These are phyloP conservation scores for Lasiurus borealis DNA, from an alignment of 2,113 vertebrate species.

Conservation along the genomic window DNA sequence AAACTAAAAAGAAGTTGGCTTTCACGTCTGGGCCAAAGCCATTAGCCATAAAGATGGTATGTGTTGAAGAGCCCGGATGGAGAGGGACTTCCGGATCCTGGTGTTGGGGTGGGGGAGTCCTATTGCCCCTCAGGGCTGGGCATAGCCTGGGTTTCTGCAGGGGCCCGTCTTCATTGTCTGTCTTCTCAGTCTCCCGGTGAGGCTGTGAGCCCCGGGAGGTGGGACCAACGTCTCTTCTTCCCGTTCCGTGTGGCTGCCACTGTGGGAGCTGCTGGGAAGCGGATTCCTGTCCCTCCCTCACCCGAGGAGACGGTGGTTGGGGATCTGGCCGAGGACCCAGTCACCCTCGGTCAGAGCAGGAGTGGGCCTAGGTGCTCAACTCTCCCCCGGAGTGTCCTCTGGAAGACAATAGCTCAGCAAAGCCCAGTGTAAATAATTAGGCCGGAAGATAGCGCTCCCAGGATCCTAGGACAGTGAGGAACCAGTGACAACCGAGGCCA, in stretches of 20 bases:
- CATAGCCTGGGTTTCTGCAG: background rate
- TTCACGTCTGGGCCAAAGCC: background rate
- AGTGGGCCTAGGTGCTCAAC: background rate
- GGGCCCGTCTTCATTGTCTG: rapidly evolving
- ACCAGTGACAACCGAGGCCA: too few relatives aligned
- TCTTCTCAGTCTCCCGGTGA: background rate
- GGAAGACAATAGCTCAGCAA: background rate
- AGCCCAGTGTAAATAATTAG: background rate
- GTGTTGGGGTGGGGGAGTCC: background rate
- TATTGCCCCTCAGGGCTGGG: background rate
- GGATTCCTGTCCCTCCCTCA: background rate
- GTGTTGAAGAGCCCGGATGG: background rate
- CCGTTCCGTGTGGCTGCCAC: background rate
- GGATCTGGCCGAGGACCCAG: background rate
- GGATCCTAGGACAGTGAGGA: background rate
- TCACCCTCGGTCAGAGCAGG: background rate
- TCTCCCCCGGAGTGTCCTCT: background rate
- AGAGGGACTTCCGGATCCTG: too few relatives aligned
- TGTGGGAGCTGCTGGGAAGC: background rate
- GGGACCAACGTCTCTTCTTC: background rate
- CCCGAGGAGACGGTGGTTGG: background rate
- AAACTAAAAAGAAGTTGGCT: background rate
- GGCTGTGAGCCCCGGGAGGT: rapidly evolving
- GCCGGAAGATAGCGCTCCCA: background rate
- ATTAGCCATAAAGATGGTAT: background rate